A percentile compares a stretch with the other conserved stretches of the same genome.
Conservation (phyloP, 2,888 invertebrate genomes). For the Allolobophora icterica region DNA sequence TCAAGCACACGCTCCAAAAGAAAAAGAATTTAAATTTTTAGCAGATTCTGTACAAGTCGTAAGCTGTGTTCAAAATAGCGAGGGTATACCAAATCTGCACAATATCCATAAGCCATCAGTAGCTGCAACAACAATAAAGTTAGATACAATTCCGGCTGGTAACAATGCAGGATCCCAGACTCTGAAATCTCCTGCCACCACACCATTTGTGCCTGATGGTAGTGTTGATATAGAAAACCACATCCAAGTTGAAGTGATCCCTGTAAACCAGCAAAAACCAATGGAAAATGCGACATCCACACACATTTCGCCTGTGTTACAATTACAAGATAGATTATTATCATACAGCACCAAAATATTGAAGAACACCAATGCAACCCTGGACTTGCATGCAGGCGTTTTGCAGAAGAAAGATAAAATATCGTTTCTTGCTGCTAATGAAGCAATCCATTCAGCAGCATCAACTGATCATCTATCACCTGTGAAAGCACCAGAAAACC, state of each 20-base stretch:
- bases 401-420: not conserved
- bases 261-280: not conserved
- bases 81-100: not conserved
- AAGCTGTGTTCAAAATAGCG: not conserved
- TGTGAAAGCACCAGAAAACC: not conserved
- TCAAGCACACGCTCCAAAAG: not conserved
- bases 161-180: not conserved
- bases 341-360: not conserved
- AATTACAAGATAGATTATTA: not conserved
- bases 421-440: not conserved
- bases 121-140: not conserved
- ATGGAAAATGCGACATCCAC: not conserved
- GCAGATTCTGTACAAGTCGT: not conserved
- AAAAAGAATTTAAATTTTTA: not conserved
- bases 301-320: not conserved
- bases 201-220: not conserved
- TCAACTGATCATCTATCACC: not conserved
- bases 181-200: not conserved
- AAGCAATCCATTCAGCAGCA: not conserved
- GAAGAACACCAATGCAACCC: not conserved
- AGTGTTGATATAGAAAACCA: not conserved
- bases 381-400: not conserved
- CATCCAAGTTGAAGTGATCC: not conserved
- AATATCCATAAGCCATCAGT: conserved; percentile 9
- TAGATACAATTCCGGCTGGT: not conserved